A percentile compares a stretch with the other conserved stretches of the same genome.
Conservation (phyloP, 1,140 invertebrate species). For the Acromyrmex echinatior region DNA sequence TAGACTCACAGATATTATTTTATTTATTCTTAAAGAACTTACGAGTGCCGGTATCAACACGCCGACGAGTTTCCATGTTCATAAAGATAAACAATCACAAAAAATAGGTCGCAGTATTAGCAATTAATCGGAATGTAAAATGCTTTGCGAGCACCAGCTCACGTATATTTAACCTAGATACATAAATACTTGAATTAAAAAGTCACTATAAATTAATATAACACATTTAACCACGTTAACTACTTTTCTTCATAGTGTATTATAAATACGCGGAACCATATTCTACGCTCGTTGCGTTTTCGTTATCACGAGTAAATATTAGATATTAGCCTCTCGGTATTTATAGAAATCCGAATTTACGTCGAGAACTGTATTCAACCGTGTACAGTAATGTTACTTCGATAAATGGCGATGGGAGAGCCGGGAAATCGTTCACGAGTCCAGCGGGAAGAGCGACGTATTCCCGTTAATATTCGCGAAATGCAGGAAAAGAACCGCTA, state of each 20-base stretch:
- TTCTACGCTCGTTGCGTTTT: not conserved
- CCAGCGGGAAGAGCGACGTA: not conserved
- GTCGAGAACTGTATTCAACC: not conserved
- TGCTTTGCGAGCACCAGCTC: not conserved
- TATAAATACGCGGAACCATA: not conserved
- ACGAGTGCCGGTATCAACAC: slow-evolving; percentile 49
- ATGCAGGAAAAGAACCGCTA: slow-evolving; percentile 13
- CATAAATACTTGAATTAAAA: too few relatives aligned
- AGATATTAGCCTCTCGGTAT: not conserved
- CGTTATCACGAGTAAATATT: slow-evolving; percentile 9
- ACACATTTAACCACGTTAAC: too few relatives aligned
- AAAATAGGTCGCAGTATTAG: not conserved
- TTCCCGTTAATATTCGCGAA: slow-evolving; percentile 6
- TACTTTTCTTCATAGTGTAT: too few relatives aligned
- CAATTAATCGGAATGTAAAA: not conserved
- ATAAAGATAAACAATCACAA: not conserved
- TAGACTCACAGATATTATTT: too few relatives aligned
- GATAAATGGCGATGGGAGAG: not conserved
- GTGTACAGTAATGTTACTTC: not conserved
- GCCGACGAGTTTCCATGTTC: slow-evolving; percentile 56
- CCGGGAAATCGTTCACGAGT: not conserved
- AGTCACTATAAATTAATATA: too few relatives aligned
- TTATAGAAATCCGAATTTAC: not conserved
- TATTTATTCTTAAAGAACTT: slow-evolving; percentile 35
- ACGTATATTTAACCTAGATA: too few relatives aligned